Evolutionary conservation across 2,888 invertebrate genomes (phyloP).

Genomic region (Pterostichus madidus): DNA sequence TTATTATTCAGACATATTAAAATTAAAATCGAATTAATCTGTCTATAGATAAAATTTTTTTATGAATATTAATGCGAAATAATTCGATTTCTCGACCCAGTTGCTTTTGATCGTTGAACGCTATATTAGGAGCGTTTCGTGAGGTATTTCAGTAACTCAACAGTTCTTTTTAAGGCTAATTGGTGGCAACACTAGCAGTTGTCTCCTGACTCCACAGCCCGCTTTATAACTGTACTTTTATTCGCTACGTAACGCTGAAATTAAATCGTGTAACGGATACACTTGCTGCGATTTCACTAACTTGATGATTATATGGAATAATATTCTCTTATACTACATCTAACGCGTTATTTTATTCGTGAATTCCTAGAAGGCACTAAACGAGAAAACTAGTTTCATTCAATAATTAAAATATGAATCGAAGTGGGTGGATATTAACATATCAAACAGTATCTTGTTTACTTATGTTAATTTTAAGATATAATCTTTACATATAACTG

Average conservation of each 20-base stretch:
- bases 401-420: conserved; percentile 2
- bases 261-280: conserved; percentile 52
- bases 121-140: background rate
- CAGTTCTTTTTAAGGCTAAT: conserved; percentile 53
- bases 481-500: background rate
- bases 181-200: conserved; percentile 37
- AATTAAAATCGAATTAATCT: conserved; percentile 1
- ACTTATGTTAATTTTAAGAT: background rate
- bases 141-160: conserved; percentile 1
- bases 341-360: background rate
- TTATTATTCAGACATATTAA: background rate
- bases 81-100: conserved; percentile 25
- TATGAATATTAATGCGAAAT: background rate
- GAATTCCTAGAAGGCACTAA: background rate
- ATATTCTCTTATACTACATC: background rate
- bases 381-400: background rate
- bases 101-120: background rate
- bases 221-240: conserved; percentile 50
- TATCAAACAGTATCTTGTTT: conserved; percentile 10
- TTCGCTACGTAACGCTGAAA: conserved; percentile 37
- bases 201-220: background rate
- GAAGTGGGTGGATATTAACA: background rate
- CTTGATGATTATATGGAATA: conserved; percentile 1
- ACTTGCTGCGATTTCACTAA: conserved; percentile 37
- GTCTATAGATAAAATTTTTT: background rate